phyloP scores from a whole-genome alignment of 2,888 invertebrate species.

The Tetramorium bicarinatum region DNA sequence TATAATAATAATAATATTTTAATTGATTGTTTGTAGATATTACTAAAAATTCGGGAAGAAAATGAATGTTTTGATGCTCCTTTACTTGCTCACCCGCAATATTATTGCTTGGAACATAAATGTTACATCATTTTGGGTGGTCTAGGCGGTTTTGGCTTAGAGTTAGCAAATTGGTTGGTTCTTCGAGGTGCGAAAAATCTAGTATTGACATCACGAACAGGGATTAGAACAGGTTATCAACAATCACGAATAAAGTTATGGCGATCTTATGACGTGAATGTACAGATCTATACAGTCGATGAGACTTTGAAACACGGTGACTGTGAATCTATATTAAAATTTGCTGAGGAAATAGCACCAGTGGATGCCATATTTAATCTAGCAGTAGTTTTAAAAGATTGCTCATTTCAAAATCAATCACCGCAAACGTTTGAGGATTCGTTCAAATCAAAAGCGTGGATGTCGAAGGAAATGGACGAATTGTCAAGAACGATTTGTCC shows the following conservation, averaged over 20 bases:
- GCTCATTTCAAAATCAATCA: too few species aligned
- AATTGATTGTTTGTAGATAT: slow-evolving; percentile 64
- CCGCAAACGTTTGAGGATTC: too few species aligned
- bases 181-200: slow-evolving; percentile 93
- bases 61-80: slow-evolving; percentile 61
- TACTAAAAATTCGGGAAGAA: slow-evolving; percentile 80
- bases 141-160: slow-evolving; percentile 97
- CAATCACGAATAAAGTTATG: slow-evolving; percentile 90
- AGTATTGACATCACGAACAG: slow-evolving; percentile 93
- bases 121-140: slow-evolving; percentile 92
- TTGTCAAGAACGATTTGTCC: too few species aligned
- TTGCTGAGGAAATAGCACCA: slow-evolving; percentile 86
- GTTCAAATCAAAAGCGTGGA: too few species aligned
- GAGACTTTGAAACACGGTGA: slow-evolving; percentile 91
- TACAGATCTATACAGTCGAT: slow-evolving; percentile 89
- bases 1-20: neutral
- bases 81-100: slow-evolving; percentile 86
- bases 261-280: slow-evolving; percentile 90
- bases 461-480: too few species aligned
- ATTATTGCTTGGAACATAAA: slow-evolving; percentile 86
- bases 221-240: slow-evolving; percentile 94
- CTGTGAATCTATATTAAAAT: slow-evolving; percentile 89
- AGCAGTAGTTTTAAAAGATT: slow-evolving; percentile 88
- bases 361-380: slow-evolving; percentile 90
- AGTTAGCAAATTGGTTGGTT: slow-evolving; percentile 95